Evolutionary conservation across 1,140 invertebrate genomes (phyloP), one percentile per base, ranked within the genome.

Genomic region (Leptestheria dahalacensis): DNA sequence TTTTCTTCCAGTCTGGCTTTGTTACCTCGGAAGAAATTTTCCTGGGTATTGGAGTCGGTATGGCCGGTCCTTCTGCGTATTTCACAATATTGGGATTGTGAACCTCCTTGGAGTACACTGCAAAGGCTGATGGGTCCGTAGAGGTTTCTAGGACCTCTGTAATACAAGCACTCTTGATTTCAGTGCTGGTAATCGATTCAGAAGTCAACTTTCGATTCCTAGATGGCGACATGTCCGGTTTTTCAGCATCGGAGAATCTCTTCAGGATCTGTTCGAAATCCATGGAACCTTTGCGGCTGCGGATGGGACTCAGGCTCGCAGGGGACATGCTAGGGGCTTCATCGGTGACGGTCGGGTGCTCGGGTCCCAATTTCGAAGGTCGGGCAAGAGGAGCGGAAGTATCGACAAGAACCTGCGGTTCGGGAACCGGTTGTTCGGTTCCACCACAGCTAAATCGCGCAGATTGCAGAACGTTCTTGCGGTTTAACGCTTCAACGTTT

Each of bases 401-500:
- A n/a, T n/a, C n/a, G n/a, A n/a, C n/a, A n/a, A n/a, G n/a, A n/a
- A n/a, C n/a, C n/a, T n/a, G n/a, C 6, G 33, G 33, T 41, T 9
- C 33, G 6, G 33, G 33, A 41, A 9, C 15, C 33, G 33, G 33
- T 41, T 41, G 6, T 41, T 41, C 33, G 33, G 33, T 41, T 63
- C 48, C 65, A 33, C 84, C 87, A 68, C 85, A 88, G 66, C 86
- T 78, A 68, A 83, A 87, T 71, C 85, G 84, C 1, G 87, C 86
- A 49, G 85, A 88, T 18, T 86, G 84, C 25, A 91, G 72, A 55
- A 91, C 88, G 70, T 90, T 91, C 68, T 88, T 86, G 20, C 87
- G 77, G 69, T 89, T 90, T 47, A 88, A 84, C 2, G 85, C 84
- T 69, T 87, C 83, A 46, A 88, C 82, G 69, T 80, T 84, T 61